These are phyloP conservation scores for Drosophila burlai DNA, from an alignment of 1,140 invertebrate genomes.

Conservation along the genomic window DNA sequence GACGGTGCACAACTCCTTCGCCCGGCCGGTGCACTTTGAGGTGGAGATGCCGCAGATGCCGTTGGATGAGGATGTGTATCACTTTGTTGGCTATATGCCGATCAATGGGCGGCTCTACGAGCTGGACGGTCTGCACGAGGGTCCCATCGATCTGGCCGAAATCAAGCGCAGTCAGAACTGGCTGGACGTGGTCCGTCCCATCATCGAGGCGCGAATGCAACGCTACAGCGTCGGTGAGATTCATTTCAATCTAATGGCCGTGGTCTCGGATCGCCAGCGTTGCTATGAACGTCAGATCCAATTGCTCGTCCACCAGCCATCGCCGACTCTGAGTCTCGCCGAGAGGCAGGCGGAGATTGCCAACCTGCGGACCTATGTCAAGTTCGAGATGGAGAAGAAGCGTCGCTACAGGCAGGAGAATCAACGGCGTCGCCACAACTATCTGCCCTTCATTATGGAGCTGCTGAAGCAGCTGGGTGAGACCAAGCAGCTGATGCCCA, in stretches of 20 bases:
- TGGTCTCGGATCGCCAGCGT: constrained; percentile 96
- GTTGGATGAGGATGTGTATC: constrained; percentile 97
- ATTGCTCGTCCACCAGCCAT: constrained; percentile 87
- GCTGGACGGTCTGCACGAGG: constrained; percentile 97
- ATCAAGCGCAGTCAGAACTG: constrained; percentile 93
- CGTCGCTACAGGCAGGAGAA: constrained; percentile 94
- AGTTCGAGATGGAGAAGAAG: constrained; percentile 95
- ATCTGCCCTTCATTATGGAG: constrained; percentile 98
- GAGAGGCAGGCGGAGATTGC: constrained; percentile 91
- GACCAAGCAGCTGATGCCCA: constrained; percentile 94
- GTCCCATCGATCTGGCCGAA: constrained; percentile 95
- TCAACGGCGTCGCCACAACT: constrained; percentile 97
- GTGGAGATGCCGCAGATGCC: constrained; percentile 90
- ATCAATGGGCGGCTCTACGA: constrained; percentile 98
- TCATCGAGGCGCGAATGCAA: constrained; percentile 97
- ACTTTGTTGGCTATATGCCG: constrained; percentile 98
- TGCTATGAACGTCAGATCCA: constrained; percentile 93
- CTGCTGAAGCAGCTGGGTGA: constrained; percentile 97
- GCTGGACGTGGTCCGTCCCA: constrained; percentile 95
- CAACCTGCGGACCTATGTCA: constrained; percentile 91
- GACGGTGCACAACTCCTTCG: constrained; percentile 98
- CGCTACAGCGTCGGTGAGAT: constrained; percentile 99
- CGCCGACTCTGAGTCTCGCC: constrained; percentile 86
- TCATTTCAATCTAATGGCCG: constrained; percentile 99
- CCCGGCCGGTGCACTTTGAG: constrained; percentile 97